Conservation (phyloP, 2,797 vertebrate species). For the Pelobates cultripes region DNA sequence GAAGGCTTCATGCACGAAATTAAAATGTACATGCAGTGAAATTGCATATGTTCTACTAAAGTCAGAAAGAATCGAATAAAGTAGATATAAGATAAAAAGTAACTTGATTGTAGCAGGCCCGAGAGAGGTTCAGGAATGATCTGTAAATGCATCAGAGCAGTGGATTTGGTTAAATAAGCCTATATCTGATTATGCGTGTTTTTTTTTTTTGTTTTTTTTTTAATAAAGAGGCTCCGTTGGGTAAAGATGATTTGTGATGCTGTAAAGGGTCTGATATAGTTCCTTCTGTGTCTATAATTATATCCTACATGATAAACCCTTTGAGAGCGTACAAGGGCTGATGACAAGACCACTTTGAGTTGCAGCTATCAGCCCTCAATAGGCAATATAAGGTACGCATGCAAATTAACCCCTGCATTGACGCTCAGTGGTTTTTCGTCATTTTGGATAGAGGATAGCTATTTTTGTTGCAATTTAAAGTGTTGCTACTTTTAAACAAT, state of each 20-base stretch:
- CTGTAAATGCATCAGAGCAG: conserved; percentile 22
- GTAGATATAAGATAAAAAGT: background rate
- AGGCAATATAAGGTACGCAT: conserved; percentile 3
- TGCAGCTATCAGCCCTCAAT: conserved; percentile 5
- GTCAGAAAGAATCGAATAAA: background rate
- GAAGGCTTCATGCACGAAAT: too few relatives aligned
- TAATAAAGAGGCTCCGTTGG: conserved; percentile 25
- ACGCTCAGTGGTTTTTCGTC: too few relatives aligned
- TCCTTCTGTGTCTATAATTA: conserved; percentile 26
- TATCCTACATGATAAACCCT: conserved; percentile 27
- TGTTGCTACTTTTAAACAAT: too few relatives aligned
- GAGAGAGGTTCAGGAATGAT: conserved; percentile 16
- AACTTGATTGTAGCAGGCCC: background rate
- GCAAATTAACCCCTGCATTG: background rate
- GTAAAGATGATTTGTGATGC: conserved; percentile 36
- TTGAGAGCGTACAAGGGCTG: background rate
- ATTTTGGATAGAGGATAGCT: too few relatives aligned
- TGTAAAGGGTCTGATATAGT: conserved; percentile 1
- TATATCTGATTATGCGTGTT: conserved; percentile 32
- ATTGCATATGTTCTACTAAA: too few relatives aligned
- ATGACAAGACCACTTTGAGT: conserved; percentile 18
- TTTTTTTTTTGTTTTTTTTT: conserved; percentile 24
- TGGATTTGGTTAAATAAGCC: conserved; percentile 22
- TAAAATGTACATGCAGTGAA: too few relatives aligned
- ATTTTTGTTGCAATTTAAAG: too few relatives aligned